Evolutionary conservation across 2,113 vertebrate species (phyloP), one percentile per base, ranked within the genome.

Genomic region (Percina caprodes): DNA sequence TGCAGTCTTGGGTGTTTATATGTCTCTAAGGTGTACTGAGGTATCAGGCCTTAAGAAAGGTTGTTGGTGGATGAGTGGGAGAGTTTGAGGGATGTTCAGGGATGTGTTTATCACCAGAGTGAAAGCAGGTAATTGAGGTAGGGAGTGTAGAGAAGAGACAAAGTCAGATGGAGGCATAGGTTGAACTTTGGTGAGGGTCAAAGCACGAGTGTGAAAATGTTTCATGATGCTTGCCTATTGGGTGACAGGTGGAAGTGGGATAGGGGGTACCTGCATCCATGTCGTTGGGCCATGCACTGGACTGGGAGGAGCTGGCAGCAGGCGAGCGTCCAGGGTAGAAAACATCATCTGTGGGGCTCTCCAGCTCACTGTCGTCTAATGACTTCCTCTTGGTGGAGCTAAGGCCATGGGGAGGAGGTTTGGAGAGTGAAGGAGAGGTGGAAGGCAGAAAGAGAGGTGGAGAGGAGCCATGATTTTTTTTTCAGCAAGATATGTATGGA

Each of bases 321-420:
- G 97, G 96, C 14, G 97, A 97, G 77, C 96, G 95, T 83, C 97
- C 96, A 15, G 96, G 96, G 75, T 97, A 97, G 93, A 97, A 97
- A 74, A 97, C 96, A 23, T 97, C 96, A 21, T 97, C 96, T 14
- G 96, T 97, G 0, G 97, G 97, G 80, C 96, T 97, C 90, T 97
- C 96, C 94, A 97, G 94, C 92, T 97, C 96, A 9, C 96, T 97
- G 94, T 97, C 97, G 26, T 97, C 96, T 83, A 97, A 94, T 62
- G 97, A 97, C 93, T 97, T 97, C 90, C 97, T 96, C 94, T 97
- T 97, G 90, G 94, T 97, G 91, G 96, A 96, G 88, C 96, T 97
- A 91, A 54, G 63, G 26, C 46, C 46, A 35, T 15, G 60, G 21
- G 59, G 54, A 69, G 55, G 67, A 72, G 59, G 70, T 76, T 78